Conservation (phyloP, 1,140 invertebrate species). For the Asobara japonica region DNA sequence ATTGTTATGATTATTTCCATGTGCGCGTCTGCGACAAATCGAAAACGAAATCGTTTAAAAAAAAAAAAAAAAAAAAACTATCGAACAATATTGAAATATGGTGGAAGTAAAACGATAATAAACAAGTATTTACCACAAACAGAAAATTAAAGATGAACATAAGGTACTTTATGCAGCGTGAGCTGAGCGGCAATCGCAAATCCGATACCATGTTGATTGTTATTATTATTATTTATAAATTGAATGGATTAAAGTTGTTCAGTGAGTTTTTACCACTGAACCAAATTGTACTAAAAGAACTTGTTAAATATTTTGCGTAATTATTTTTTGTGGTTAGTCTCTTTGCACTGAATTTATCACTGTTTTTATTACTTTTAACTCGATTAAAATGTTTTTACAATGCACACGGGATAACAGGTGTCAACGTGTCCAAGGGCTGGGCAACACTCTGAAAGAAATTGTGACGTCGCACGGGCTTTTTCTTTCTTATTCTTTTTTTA, state of each 20-base stretch:
- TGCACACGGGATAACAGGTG: no score
- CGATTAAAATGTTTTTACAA: background rate
- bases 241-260: background rate
- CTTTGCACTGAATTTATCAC: no score
- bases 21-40: no score
- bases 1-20: no score
- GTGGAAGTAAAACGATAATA: background rate
- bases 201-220: conserved; percentile 42
- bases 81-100: no score
- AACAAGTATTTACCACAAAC: conserved; percentile 71
- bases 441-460: background rate
- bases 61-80: background rate
- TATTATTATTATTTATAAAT: conserved; percentile 14
- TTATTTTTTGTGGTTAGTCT: no score
- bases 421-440: background rate
- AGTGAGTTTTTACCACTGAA: background rate
- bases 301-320: no score
- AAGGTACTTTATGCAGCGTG: conserved; percentile 71
- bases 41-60: no score
- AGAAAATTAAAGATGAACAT: conserved; percentile 75
- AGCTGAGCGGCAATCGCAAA: conserved; percentile 60
- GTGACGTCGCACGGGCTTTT: background rate
- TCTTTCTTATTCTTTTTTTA: conserved; percentile 7
- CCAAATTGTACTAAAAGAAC: background rate
- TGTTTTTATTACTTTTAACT: background rate